A percentile compares a stretch with the other conserved stretches of the same genome.
Conservation (phyloP, 1,140 invertebrate species). For the Drosophila truncata region DNA sequence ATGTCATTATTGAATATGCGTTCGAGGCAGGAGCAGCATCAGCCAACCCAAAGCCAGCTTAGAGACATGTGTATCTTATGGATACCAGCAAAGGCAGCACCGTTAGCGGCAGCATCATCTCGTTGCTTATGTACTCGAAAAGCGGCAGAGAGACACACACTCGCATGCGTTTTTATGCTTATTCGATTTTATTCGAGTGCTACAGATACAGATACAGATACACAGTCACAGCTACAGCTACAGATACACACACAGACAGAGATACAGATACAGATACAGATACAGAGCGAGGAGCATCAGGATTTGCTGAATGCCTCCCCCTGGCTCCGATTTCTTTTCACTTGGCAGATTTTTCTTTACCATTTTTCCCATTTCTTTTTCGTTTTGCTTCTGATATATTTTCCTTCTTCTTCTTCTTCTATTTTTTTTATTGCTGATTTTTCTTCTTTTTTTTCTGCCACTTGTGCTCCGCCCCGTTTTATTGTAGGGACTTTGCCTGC, state of each 20-base stretch:
- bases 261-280: conserved; percentile 30
- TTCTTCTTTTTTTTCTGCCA: conserved; percentile 45
- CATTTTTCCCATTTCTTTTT: conserved; percentile 60
- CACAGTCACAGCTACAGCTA: conserved; percentile 5
- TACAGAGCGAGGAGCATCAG: conserved; percentile 66
- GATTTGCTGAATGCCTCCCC: conserved; percentile 68
- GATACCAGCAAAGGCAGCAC: conserved; percentile 10
- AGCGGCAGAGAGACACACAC: conserved; percentile 27
- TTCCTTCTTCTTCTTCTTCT: conserved; percentile 40
- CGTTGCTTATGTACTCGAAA: conserved; percentile 57
- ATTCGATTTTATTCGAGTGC: conserved; percentile 82
- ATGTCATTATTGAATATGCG: conserved; percentile 84
- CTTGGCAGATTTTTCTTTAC: conserved; percentile 80
- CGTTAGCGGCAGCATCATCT: background rate
- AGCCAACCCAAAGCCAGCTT: conserved; percentile 63
- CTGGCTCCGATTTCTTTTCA: conserved; percentile 80
- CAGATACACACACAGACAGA: conserved; percentile 28
- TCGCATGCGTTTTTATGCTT: conserved; percentile 81
- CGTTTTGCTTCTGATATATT: conserved; percentile 33
- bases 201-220: conserved; percentile 54
- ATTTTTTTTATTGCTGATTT: conserved; percentile 33
- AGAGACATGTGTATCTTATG: conserved; percentile 69
- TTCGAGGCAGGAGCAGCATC: conserved; percentile 61
- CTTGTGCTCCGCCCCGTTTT: conserved; percentile 82
- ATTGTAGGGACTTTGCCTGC: conserved; percentile 76